These are phyloP conservation scores for Lasioglossum figueresi DNA, from an alignment of 2,888 invertebrate genomes.

Conservation along the genomic window DNA sequence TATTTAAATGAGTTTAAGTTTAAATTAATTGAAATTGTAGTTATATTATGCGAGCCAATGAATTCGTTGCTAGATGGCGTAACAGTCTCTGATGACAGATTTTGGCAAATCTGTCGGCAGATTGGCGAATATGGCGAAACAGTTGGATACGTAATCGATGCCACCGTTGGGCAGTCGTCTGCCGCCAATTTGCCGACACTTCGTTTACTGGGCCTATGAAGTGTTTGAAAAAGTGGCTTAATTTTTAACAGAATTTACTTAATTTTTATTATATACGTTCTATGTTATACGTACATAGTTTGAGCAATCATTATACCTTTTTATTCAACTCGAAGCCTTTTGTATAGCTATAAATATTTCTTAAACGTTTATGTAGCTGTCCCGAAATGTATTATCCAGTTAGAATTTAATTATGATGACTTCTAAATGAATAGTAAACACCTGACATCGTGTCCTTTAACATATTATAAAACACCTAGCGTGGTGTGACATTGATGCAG, in stretches of 20 bases:
- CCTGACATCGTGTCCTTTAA: not conserved
- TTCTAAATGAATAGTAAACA: slow-evolving; percentile 1
- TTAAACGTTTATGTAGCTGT: not conserved
- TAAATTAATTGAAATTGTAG: no score
- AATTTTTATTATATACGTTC: not conserved
- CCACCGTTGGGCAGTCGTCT: no score
- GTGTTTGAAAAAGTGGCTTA: not conserved
- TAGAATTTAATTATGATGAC: not conserved
- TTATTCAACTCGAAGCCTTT: not conserved
- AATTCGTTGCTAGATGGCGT: no score
- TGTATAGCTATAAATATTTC: not conserved
- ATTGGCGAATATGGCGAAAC: no score
- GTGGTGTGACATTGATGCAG: not conserved
- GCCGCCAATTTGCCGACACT: no score
- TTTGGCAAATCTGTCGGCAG: no score
- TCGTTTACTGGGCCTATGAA: not conserved
- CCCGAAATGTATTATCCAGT: not conserved
- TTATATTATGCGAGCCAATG: no score
- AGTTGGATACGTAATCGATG: no score
- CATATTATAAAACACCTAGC: not conserved
- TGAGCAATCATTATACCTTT: not conserved
- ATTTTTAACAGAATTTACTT: not conserved
- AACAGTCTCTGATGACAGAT: no score
- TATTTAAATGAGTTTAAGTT: no score
- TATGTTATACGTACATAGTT: not conserved